phyloP scores from a whole-genome alignment of 2,113 vertebrate species.

The Labeo rohita region DNA sequence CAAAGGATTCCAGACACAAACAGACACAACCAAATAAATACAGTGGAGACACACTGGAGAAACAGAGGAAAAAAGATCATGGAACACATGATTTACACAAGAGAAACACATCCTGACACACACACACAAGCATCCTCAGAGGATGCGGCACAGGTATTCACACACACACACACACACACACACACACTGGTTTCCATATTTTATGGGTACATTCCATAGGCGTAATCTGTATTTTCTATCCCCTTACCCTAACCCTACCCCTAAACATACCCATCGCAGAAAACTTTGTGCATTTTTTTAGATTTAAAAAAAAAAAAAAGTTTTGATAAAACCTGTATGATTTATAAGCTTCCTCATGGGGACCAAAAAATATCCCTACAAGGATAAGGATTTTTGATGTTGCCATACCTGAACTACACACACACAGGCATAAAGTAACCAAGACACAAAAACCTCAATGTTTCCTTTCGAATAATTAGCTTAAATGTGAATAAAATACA shows the following conservation, averaged over 20 bases:
- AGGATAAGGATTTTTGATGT: not conserved
- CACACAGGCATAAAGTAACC: not conserved
- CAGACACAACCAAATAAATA: slow-evolving; percentile 48
- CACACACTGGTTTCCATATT: not conserved
- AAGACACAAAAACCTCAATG: not conserved
- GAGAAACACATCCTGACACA: slow-evolving; percentile 38
- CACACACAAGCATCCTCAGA: slow-evolving; percentile 43
- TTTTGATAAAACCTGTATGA: too few relatives aligned
- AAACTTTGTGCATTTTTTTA: not conserved
- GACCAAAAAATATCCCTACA: too few relatives aligned
- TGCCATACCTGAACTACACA: not conserved
- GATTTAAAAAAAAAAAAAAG: not conserved
- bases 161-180: slow-evolving; percentile 24
- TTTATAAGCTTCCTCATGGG: not conserved
- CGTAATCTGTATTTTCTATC: not conserved
- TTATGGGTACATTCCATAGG: not conserved
- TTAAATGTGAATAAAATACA: slow-evolving; percentile 5
- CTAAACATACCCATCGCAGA: not conserved
- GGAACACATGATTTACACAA: slow-evolving; percentile 49
- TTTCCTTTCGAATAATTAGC: not conserved
- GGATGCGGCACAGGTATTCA: slow-evolving; percentile 6
- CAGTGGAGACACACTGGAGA: slow-evolving; percentile 45
- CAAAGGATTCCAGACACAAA: slow-evolving; percentile 44
- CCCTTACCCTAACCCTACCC: too few relatives aligned
- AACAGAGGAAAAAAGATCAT: slow-evolving; percentile 32